Percentiles rank a stretch among this genome's conserved stretches.
These are phyloP conservation scores for Atethmia centrago DNA, from an alignment of 2,888 invertebrate species.

Conservation along the genomic window DNA sequence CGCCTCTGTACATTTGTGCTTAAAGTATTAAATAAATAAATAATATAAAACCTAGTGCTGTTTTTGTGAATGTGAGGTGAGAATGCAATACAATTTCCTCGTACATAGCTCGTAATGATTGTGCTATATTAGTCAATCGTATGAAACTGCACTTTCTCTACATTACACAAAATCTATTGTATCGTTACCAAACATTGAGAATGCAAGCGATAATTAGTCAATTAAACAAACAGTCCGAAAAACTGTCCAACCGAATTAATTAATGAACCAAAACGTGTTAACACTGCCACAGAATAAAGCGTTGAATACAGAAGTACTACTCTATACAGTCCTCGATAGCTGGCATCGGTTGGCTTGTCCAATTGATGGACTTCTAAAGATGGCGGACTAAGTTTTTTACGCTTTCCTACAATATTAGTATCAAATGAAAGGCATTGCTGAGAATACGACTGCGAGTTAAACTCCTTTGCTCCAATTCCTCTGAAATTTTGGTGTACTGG, in stretches of 20 bases:
- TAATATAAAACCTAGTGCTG: conserved; percentile 12
- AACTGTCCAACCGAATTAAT: conserved; percentile 64
- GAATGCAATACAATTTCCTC: conserved; percentile 35
- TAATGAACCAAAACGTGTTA: conserved; percentile 66
- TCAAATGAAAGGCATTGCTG: too few relatives aligned
- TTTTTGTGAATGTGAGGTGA: conserved; percentile 34
- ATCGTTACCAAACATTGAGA: conserved; percentile 47
- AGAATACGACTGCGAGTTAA: too few relatives aligned
- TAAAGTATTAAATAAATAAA: too few relatives aligned
- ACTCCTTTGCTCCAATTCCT: too few relatives aligned
- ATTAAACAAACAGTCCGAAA: conserved; percentile 56
- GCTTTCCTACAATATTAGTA: too few relatives aligned
- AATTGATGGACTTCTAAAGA: too few relatives aligned
- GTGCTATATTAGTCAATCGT: conserved; percentile 41
- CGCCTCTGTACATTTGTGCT: too few relatives aligned
- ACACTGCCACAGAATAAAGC: conserved; percentile 24
- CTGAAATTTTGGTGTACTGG: too few relatives aligned
- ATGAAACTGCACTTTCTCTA: conserved; percentile 47
- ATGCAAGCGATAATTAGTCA: conserved; percentile 61
- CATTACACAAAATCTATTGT: conserved; percentile 42
- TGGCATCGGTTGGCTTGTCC: not conserved
- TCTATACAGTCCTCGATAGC: not conserved
- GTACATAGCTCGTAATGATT: conserved; percentile 21
- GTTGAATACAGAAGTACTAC: conserved; percentile 15
- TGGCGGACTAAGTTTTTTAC: too few relatives aligned